A percentile compares a stretch with the other conserved stretches of the same genome.
These are phyloP conservation scores for Tipula vernalis DNA, from an alignment of 2,888 invertebrate species.

Conservation along the genomic window DNA sequence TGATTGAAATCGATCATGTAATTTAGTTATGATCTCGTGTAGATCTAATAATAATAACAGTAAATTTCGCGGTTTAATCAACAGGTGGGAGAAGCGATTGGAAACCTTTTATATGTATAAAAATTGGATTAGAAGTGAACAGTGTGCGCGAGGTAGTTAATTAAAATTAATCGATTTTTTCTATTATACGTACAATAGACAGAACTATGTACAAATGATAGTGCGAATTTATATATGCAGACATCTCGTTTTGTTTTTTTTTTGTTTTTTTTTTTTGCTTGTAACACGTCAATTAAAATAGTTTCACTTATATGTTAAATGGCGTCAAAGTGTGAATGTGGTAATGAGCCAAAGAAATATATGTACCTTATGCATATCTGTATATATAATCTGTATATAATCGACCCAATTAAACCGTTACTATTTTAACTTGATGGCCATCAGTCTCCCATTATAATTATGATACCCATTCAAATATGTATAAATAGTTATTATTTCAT, in stretches of 20 bases:
- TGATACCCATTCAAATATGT: neutral
- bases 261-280: neutral
- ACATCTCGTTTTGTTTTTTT: neutral
- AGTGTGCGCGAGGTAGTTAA: neutral
- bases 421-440: neutral
- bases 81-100: neutral
- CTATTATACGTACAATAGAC: neutral
- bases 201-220: neutral
- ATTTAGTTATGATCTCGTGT: neutral
- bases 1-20: slow-evolving; percentile 4
- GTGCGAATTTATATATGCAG: neutral
- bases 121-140: neutral
- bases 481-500: no score
- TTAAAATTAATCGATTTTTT: neutral
- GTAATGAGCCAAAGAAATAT: neutral
- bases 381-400: neutral
- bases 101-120: neutral
- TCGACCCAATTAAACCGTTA: neutral
- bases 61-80: neutral
- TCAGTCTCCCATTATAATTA: neutral
- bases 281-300: neutral
- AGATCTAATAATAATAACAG: neutral
- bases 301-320: neutral
- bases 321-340: neutral
- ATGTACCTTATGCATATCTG: neutral